Evolutionary conservation across 1,140 invertebrate species (phyloP).

Genomic region (Ditylenchus dipsaci): DNA sequence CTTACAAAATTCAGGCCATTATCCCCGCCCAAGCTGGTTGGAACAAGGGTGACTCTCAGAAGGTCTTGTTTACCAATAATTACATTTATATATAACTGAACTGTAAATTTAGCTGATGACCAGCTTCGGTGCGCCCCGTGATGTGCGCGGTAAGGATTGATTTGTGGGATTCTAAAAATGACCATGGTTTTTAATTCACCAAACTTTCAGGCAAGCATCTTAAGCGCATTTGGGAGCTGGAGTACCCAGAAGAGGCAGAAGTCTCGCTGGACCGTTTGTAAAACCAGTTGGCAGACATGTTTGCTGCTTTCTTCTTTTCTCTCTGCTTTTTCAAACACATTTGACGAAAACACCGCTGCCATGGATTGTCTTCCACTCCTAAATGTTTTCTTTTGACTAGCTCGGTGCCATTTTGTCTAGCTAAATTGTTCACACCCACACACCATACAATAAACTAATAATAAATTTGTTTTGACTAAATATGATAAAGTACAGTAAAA

Average conservation of each 20-base stretch:
- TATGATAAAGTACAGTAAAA: too few species aligned
- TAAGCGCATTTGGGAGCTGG: constrained; percentile 54
- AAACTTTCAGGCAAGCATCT: constrained; percentile 39
- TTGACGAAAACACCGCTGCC: too few species aligned
- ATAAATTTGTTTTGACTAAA: too few species aligned
- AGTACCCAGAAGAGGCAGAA: constrained; percentile 54
- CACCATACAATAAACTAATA: too few species aligned
- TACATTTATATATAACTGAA: not conserved
- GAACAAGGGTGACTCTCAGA: constrained; percentile 58
- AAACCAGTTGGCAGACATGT: constrained; percentile 10
- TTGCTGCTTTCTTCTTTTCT: not conserved
- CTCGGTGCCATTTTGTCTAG: too few species aligned
- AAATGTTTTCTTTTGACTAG: too few species aligned
- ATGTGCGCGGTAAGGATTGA: constrained; percentile 39
- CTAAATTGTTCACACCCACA: too few species aligned
- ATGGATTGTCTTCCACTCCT: too few species aligned
- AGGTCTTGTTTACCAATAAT: constrained; percentile 26
- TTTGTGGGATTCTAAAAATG: too few species aligned
- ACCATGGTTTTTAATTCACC: too few species aligned
- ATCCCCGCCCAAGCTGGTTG: constrained; percentile 57
- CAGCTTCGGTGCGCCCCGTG: constrained; percentile 49
- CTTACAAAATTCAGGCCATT: constrained; percentile 31
- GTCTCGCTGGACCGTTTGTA: constrained; percentile 50
- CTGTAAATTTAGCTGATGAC: constrained; percentile 36
- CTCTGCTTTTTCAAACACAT: too few species aligned